A percentile compares a stretch with the other conserved stretches of the same genome.
Evolutionary conservation across 2,797 vertebrate species (phyloP).

Genomic region (Pangasius mekongensis): DNA sequence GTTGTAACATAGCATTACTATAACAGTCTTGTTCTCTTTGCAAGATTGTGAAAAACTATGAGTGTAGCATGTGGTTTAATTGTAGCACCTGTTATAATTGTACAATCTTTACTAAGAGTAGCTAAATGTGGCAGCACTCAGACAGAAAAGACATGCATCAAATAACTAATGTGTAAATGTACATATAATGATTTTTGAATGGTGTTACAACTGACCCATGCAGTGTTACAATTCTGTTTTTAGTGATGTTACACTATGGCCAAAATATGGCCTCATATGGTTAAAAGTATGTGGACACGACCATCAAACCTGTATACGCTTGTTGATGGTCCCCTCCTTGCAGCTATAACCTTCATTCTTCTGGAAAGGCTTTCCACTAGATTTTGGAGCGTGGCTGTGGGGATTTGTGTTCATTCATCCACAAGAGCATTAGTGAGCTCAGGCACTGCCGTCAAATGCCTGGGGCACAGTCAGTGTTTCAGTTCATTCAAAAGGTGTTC

Average conservation of each 20-base stretch:
- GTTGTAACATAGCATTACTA: not conserved
- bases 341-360: not conserved
- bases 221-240: not conserved
- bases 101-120: not conserved
- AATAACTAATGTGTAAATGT: not conserved
- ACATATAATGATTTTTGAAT: not conserved
- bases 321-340: not conserved
- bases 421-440: not conserved
- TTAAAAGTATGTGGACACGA: not conserved
- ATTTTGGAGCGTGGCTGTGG: not conserved
- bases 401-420: not conserved
- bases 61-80: not conserved
- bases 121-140: not conserved
- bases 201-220: not conserved
- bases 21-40: not conserved
- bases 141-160: not conserved
- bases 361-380: not conserved
- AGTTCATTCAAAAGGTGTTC: not conserved
- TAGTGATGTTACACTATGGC: not conserved
- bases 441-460: not conserved
- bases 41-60: not conserved
- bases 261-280: not conserved
- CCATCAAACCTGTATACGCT: not conserved
- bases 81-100: not conserved
- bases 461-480: not conserved